A percentile compares a stretch with the other conserved stretches of the same genome.
Evolutionary conservation across 2,888 invertebrate species (phyloP).

Genomic region (Morpho deidamia): DNA sequence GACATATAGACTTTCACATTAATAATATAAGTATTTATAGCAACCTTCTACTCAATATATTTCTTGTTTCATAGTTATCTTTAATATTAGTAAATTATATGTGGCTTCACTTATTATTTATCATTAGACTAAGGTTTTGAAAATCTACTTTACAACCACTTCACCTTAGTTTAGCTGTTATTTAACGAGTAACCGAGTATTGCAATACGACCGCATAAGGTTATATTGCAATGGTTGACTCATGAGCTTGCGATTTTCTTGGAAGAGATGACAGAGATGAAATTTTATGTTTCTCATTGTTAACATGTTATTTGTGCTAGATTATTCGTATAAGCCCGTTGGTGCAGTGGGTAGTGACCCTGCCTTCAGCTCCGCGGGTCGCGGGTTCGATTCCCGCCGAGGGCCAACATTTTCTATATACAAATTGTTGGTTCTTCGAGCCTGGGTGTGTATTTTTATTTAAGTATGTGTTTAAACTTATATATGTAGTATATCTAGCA

Average conservation of each 20-base stretch:
- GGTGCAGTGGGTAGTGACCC: too few relatives aligned
- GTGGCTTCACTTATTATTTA: background rate
- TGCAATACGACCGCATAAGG: conserved; percentile 1
- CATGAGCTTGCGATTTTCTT: conserved; percentile 9
- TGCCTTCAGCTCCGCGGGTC: too few relatives aligned
- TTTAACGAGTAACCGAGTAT: background rate
- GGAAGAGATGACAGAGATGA: conserved; percentile 12
- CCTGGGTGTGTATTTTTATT: too few relatives aligned
- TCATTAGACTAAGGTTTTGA: background rate
- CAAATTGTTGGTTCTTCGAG: too few relatives aligned
- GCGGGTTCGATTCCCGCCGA: too few relatives aligned
- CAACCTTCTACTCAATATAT: too few relatives aligned
- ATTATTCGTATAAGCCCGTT: background rate
- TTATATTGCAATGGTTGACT: conserved; percentile 9
- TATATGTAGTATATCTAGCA: too few relatives aligned
- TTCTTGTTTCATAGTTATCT: too few relatives aligned
- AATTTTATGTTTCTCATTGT: conserved; percentile 9
- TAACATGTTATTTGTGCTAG: conserved; percentile 4
- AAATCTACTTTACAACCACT: background rate
- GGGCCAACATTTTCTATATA: too few relatives aligned
- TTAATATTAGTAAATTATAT: background rate
- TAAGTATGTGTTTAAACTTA: too few relatives aligned
- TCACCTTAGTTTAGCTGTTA: background rate
- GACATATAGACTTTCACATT: too few relatives aligned
- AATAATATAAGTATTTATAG: too few relatives aligned